These are phyloP conservation scores for Drosophila aff. DNA, from an alignment of 1,140 invertebrate species.

Conservation along the genomic window DNA sequence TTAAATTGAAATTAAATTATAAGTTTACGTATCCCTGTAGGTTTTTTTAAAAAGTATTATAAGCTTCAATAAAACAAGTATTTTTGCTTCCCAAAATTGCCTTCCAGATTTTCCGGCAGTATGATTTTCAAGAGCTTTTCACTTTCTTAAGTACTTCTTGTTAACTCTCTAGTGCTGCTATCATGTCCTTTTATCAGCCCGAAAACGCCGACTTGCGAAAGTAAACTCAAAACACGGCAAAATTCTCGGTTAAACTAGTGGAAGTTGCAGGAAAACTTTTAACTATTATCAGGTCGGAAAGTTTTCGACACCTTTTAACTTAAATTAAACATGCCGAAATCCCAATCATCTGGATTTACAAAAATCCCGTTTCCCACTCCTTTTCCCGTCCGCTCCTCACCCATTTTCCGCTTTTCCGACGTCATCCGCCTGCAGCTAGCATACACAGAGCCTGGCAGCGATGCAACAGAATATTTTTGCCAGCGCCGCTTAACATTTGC, in stretches of 20 bases:
- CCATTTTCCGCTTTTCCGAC: conserved; percentile 1
- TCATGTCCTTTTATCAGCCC: conserved; percentile 33
- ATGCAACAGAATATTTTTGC: conserved; percentile 76
- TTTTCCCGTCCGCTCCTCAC: rapidly evolving
- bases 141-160: conserved; percentile 16
- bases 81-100: background rate
- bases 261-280: conserved; percentile 47
- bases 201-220: background rate
- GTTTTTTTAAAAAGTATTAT: background rate
- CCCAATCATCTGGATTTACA: conserved; percentile 62
- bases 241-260: conserved; percentile 25
- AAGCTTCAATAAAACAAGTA: background rate
- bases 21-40: too few species aligned
- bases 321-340: conserved; percentile 67
- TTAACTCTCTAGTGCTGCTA: conserved; percentile 22
- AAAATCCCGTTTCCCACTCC: conserved; percentile 18
- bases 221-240: conserved; percentile 14
- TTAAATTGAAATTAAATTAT: too few species aligned
- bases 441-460: conserved; percentile 18
- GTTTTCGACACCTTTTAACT: conserved; percentile 73
- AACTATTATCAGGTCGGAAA: conserved; percentile 53
- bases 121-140: conserved; percentile 2
- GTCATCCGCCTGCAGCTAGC: background rate
- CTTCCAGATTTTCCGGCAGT: background rate
- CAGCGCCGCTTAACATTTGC: conserved; percentile 68